phyloP scores from a whole-genome alignment of 2,797 vertebrate species.

The Dallia pectoralis region DNA sequence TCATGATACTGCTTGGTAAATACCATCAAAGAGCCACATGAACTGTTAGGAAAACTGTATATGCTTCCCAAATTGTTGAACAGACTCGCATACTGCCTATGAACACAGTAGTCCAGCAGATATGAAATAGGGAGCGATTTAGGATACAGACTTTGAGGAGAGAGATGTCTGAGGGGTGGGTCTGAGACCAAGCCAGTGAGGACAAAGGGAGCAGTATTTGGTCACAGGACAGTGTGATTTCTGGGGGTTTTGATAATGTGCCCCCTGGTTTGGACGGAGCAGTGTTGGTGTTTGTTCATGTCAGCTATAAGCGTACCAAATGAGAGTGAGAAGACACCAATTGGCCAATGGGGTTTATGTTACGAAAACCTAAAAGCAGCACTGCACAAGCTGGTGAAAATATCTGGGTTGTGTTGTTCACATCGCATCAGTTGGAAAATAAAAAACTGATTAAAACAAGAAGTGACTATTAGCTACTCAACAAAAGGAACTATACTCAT shows the following conservation, averaged over 20 bases:
- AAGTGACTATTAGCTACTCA: background rate
- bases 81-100: background rate
- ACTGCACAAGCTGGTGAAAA: background rate
- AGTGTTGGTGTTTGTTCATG: background rate
- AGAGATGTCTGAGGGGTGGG: background rate
- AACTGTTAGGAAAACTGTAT: slow-evolving; percentile 14
- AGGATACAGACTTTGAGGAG: background rate
- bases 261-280: background rate
- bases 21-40: slow-evolving; percentile 18
- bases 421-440: background rate
- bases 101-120: background rate
- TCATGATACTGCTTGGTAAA: slow-evolving; percentile 21
- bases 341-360: background rate
- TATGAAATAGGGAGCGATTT: background rate
- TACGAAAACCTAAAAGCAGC: background rate
- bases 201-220: slow-evolving; percentile 20
- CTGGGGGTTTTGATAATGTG: background rate
- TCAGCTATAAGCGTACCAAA: background rate
- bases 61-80: background rate
- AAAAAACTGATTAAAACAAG: background rate
- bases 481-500: no score
- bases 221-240: background rate
- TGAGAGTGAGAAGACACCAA: background rate
- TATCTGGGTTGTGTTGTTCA: slow-evolving; percentile 4
- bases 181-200: slow-evolving; percentile 18